Base-by-base conservation (phyloP, 1,140 invertebrate species). In the Tetramorium simillimum region DNA sequence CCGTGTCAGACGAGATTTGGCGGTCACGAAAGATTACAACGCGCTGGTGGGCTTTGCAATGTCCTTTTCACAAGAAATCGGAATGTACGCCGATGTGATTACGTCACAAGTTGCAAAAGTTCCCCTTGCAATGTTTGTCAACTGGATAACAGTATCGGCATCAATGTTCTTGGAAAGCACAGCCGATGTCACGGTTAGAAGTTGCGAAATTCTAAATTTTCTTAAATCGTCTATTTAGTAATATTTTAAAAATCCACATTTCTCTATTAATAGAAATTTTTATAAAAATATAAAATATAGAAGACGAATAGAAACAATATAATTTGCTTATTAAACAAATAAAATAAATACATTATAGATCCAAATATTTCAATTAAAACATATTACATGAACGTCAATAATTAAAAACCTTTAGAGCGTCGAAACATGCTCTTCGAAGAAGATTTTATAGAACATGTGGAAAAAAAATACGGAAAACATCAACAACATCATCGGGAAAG, bases 61-160 rank as follows among this genome's bases (percentile, higher is more conserved):
- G 91, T 93, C 10, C 62, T 93, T 4, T 93, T 90, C 65, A 51
- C 89, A 33, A 90, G 86, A 16, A 90, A 88, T 9, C 63, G 51
- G n/a, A 73, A 82, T 4, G 28, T 33, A 14, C 40, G n/a, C 80
- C 78, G 73, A 10, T 58, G 14, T 1, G 87, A 80, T 18, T 76
- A 63, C 43, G 37, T 33, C 3, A 56, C 76, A 0, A 88, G 51
- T 33, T 88, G 65, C 40, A 78, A 86, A 53, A 75, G 73, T 28
- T 88, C 89, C 0, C 73, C 89, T n/a, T 86, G 86, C 49, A 67
- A 76, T 12, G 37, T 58, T 7, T 28, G 86, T 5, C 53, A 84
- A 67, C 33, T 49, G 4, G 73, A 40, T 9, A 51, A 60, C 10
- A 53, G 21, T 16, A 53, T 70, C 3, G 63, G 73, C n/a, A 60